Conservation (phyloP, 2,113 vertebrate species). For the Campylomormyrus numenius region DNA sequence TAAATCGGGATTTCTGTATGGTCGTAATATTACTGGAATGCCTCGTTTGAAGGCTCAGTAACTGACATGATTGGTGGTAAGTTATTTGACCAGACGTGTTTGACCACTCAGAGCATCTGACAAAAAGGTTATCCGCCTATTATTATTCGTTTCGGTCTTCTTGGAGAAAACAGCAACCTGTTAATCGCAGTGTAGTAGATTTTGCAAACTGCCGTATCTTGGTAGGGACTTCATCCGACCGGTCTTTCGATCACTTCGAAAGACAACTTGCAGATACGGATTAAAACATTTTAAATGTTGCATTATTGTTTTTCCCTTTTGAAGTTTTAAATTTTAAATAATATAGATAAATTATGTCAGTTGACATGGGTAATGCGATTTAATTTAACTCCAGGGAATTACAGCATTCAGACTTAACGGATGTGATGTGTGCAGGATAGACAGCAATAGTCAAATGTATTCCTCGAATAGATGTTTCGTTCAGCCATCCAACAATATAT, state of each 20-base stretch:
- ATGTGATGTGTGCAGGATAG: background rate
- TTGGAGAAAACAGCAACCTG: background rate
- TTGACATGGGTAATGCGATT: background rate
- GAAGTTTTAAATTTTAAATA: background rate
- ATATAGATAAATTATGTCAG: background rate
- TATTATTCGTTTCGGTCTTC: background rate
- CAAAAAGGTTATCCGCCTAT: slow-evolving; percentile 1
- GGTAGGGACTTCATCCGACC: background rate
- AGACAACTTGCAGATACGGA: background rate
- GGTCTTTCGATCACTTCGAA: background rate
- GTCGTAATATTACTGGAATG: background rate
- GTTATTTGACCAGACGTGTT: slow-evolving; percentile 14
- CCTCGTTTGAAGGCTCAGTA: slow-evolving; percentile 13
- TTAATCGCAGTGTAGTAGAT: background rate
- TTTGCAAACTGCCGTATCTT: background rate
- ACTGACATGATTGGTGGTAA: slow-evolving; percentile 19
- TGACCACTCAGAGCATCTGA: slow-evolving; percentile 7
- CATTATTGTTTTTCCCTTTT: background rate
- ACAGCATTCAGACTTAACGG: background rate
- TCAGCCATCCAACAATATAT: background rate
- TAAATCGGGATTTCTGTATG: background rate
- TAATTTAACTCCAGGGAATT: slow-evolving; percentile 4
- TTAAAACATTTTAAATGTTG: background rate
- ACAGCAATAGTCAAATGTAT: background rate
- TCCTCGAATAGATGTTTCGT: background rate